Conservation (phyloP, 2,113 vertebrate species). For the Sinocyclocheilus anshuiensis region DNA sequence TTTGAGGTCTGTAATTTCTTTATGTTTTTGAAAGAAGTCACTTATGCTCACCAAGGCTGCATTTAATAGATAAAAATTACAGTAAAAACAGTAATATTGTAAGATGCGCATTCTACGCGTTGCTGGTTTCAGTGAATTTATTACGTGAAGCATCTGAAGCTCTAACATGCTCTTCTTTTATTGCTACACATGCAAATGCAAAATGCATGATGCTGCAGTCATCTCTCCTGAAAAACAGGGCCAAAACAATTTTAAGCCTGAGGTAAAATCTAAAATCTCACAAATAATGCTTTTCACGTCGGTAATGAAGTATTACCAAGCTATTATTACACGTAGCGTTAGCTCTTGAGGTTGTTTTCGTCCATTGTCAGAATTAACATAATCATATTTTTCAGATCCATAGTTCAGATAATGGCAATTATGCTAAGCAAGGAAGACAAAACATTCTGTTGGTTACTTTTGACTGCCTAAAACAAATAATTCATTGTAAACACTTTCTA, state of each 20-base stretch:
- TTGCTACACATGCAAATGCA: slow-evolving; percentile 41
- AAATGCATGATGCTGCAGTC: slow-evolving; percentile 38
- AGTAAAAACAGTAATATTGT: too few relatives aligned
- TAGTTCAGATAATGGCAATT: slow-evolving; percentile 53
- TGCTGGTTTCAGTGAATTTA: slow-evolving; percentile 1
- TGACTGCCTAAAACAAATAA: slow-evolving; percentile 52
- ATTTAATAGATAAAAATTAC: too few relatives aligned
- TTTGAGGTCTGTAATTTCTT: too few relatives aligned
- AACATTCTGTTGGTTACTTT: slow-evolving; percentile 47
- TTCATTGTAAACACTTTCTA: slow-evolving; percentile 52
- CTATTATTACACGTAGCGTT: slow-evolving; percentile 46
- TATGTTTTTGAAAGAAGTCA: too few relatives aligned
- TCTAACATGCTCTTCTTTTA: slow-evolving; percentile 39
- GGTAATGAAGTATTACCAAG: slow-evolving; percentile 51
- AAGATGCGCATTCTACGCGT: background rate
- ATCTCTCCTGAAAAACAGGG: slow-evolving; percentile 33
- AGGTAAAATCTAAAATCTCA: slow-evolving; percentile 44
- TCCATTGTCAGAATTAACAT: slow-evolving; percentile 52
- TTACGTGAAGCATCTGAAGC: slow-evolving; percentile 2
- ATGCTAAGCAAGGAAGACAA: slow-evolving; percentile 54
- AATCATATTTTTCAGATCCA: slow-evolving; percentile 55
- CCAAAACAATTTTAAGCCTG: slow-evolving; percentile 52
- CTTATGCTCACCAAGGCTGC: too few relatives aligned
- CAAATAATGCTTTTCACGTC: slow-evolving; percentile 50
- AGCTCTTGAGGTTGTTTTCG: slow-evolving; percentile 42